A percentile compares a stretch with the other conserved stretches of the same genome.
Conservation (phyloP, 2,113 vertebrate genomes). For the Paralichthys olivaceus region DNA sequence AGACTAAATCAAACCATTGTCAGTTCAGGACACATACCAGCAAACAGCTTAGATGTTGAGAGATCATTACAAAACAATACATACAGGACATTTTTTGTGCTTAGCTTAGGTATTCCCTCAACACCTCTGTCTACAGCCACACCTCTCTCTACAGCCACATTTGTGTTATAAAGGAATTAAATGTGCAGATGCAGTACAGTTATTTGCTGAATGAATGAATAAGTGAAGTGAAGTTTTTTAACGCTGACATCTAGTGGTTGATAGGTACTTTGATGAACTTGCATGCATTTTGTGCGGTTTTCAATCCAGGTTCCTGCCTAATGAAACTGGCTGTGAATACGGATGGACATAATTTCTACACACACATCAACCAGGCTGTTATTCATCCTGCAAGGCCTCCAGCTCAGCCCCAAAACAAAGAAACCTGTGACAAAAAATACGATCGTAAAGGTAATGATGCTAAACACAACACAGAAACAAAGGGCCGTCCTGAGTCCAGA, state of each 20-base stretch:
- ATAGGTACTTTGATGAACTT: not conserved
- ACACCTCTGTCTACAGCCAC: too few relatives aligned
- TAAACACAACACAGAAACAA: not conserved
- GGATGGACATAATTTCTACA: constrained; percentile 90
- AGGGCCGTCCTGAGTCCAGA: not conserved
- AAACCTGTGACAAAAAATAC: constrained; percentile 11
- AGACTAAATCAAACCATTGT: not conserved
- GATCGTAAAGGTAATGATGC: constrained; percentile 35
- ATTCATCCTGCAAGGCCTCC: not conserved
- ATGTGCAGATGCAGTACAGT: not conserved
- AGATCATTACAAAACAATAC: too few relatives aligned
- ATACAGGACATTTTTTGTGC: too few relatives aligned
- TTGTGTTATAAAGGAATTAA: not conserved
- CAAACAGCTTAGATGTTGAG: not conserved
- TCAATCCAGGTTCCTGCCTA: constrained; percentile 82
- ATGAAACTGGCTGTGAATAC: constrained; percentile 89
- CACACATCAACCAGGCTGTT: constrained; percentile 79
- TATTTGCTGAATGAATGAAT: not conserved
- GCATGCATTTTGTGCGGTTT: not conserved
- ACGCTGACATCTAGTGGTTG: not conserved
- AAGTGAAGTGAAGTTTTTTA: not conserved
- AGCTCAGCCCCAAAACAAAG: constrained; percentile 46
- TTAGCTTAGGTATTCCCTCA: too few relatives aligned
- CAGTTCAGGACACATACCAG: not conserved
- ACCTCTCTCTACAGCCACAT: too few relatives aligned